phyloP scores from a whole-genome alignment of 2,888 invertebrate genomes.

The Sthenelais limicola region DNA sequence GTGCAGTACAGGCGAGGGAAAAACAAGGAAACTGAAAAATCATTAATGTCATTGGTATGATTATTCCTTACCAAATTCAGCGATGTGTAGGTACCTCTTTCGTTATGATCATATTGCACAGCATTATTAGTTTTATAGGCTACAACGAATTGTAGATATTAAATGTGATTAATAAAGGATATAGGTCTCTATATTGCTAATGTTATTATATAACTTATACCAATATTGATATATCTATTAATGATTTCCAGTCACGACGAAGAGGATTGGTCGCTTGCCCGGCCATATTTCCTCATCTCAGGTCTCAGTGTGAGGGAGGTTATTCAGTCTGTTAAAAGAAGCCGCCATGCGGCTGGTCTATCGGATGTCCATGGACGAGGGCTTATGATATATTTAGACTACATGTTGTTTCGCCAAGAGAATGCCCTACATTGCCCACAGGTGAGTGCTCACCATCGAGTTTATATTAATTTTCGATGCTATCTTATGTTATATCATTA shows the following conservation, averaged over 20 bases:
- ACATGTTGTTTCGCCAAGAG: conserved; percentile 57
- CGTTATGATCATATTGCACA: too few species aligned
- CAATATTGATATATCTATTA: background rate
- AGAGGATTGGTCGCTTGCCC: conserved; percentile 56
- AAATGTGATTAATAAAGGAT: background rate
- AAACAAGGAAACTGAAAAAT: too few species aligned
- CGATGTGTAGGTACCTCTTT: too few species aligned
- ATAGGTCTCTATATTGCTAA: background rate
- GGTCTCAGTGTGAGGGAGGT: conserved; percentile 55
- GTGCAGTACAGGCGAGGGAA: too few species aligned
- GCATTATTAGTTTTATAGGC: too few species aligned
- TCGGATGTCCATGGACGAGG: conserved; percentile 56
- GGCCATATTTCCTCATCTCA: conserved; percentile 62
- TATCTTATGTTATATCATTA: background rate
- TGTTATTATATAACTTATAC: background rate
- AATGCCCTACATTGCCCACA: conserved; percentile 53
- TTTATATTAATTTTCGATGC: background rate
- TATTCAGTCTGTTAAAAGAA: conserved; percentile 45
- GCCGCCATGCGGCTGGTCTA: background rate
- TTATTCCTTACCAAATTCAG: too few species aligned
- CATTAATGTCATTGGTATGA: too few species aligned
- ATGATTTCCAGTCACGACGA: background rate
- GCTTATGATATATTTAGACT: conserved; percentile 58
- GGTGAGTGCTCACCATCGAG: conserved; percentile 44
- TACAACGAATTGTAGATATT: background rate